Evolutionary conservation across 2,888 invertebrate species (phyloP).

Genomic region (Eupithecia dodoneata): DNA sequence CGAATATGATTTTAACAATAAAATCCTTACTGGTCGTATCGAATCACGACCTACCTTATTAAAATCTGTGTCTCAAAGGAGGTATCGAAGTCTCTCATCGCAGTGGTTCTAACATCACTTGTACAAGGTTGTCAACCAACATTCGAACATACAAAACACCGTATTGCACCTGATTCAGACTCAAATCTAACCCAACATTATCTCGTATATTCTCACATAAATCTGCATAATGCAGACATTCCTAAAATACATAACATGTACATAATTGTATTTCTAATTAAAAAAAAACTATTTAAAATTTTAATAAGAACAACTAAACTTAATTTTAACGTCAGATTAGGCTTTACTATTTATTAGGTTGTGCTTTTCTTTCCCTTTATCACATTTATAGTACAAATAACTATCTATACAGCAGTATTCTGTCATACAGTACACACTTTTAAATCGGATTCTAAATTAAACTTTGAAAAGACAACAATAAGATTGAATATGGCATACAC

Average conservation of each 20-base stretch:
- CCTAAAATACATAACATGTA: constrained; percentile 62
- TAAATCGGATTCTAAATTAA: constrained; percentile 57
- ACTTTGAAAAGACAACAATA: constrained; percentile 60
- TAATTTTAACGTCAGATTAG: constrained; percentile 76
- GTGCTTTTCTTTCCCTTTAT: constrained; percentile 80
- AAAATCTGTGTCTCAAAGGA: not conserved
- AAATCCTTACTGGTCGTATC: constrained; percentile 47
- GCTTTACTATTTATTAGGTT: constrained; percentile 78
- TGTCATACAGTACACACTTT: constrained; percentile 74
- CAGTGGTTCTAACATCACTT: not conserved
- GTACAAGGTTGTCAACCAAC: not conserved
- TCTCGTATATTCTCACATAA: constrained; percentile 48
- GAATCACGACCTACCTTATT: constrained; percentile 42
- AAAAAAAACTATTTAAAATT: constrained; percentile 66
- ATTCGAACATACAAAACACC: constrained; percentile 54
- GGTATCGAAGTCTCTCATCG: not conserved
- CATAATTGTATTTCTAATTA: constrained; percentile 66
- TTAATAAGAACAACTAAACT: constrained; percentile 67
- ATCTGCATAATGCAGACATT: constrained; percentile 63
- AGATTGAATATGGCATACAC: constrained; percentile 45
- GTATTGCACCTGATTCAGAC: constrained; percentile 72
- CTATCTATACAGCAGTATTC: constrained; percentile 69
- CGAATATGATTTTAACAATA: constrained; percentile 51
- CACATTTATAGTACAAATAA: constrained; percentile 76
- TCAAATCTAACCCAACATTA: constrained; percentile 62